Evolutionary conservation across 1,140 invertebrate genomes (phyloP), one percentile per base, ranked within the genome.

Genomic region (Achroia grisella): DNA sequence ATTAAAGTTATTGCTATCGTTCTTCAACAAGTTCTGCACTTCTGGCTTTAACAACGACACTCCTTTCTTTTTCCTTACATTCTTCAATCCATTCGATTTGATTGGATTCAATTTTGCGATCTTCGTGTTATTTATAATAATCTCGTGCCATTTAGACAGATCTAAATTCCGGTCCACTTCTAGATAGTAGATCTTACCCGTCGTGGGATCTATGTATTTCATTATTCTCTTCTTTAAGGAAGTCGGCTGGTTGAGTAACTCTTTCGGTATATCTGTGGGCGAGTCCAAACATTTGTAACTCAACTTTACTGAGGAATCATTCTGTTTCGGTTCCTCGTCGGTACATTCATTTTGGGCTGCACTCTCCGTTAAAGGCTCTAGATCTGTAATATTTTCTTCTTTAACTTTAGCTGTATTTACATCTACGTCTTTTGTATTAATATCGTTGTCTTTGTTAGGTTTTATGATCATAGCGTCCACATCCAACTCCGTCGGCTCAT

Each of bases 401-500:
- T 23, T 6, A 23, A 23, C 17, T 23, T 6, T 23, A 3, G 17
- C 6, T 23, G 17, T 23, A 23, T 23, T 23, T 3, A 6, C 17
- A 23, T 23, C 17, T 23, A 23, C 17, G 2, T 2, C 2, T 23
- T 2, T 2, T 23, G 2, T 6, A 3, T 23, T 6, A 3, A 6
- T 23, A 2, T 23, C 17, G 2, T 23, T 23, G 2, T 23, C 17
- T 30, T 71, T 67, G 17, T 62, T 39, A 8, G 67, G 66, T 51
- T 74, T 80, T 2, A 82, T 70, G 2, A 84, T 54, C 80, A 84
- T 80, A 46, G 82, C 78, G 13, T 84, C 80, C 0, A 84, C 76
- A 32, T 80, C 75, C 1, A 80, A 48, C 33, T 77, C 66, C 2
- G 70, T 65, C 0, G 59, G 67, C 17, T 69, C 68, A 44, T 71